Percentiles rank a stretch among this genome's conserved stretches.
These are phyloP conservation scores for Aegithalos caudatus DNA, from an alignment of 2,113 vertebrate genomes.

Conservation along the genomic window DNA sequence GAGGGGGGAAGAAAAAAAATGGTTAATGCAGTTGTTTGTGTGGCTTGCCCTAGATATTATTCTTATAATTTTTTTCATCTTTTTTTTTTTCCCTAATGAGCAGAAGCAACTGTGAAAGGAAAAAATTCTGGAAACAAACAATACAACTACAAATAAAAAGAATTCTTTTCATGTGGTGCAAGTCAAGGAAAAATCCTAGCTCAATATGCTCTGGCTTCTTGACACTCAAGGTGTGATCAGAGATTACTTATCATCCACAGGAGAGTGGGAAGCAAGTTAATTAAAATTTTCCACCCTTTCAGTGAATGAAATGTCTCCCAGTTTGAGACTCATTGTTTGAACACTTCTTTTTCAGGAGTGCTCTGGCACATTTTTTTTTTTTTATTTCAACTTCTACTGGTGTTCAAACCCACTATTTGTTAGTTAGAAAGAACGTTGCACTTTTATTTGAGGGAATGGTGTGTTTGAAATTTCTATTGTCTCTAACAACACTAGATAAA, in stretches of 20 bases:
- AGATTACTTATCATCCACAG: constrained; percentile 67
- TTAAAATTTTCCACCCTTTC: constrained; percentile 71
- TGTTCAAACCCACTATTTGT: constrained; percentile 16
- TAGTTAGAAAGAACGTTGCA: neutral
- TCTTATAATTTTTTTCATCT: neutral
- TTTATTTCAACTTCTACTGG: neutral
- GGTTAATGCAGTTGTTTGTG: constrained; percentile 44
- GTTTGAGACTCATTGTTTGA: constrained; percentile 27
- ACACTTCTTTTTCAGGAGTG: constrained; percentile 6
- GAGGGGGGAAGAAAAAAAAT: neutral
- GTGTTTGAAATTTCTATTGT: neutral
- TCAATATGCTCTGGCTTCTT: constrained; percentile 54
- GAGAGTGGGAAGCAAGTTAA: constrained; percentile 75
- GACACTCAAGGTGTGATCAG: constrained; percentile 74
- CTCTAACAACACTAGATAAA: neutral
- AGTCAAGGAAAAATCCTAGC: constrained; percentile 54
- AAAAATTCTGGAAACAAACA: constrained; percentile 57
- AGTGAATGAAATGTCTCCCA: constrained; percentile 58
- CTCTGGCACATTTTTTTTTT: neutral
- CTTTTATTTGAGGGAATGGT: neutral
- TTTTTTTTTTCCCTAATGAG: constrained; percentile 28
- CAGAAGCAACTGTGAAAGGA: constrained; percentile 18
- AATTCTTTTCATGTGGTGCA: constrained; percentile 62
- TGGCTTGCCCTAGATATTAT: constrained; percentile 58
- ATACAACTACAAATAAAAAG: constrained; percentile 58